These are phyloP conservation scores for Camponotus fellah DNA, from an alignment of 2,888 invertebrate species.

Conservation along the genomic window DNA sequence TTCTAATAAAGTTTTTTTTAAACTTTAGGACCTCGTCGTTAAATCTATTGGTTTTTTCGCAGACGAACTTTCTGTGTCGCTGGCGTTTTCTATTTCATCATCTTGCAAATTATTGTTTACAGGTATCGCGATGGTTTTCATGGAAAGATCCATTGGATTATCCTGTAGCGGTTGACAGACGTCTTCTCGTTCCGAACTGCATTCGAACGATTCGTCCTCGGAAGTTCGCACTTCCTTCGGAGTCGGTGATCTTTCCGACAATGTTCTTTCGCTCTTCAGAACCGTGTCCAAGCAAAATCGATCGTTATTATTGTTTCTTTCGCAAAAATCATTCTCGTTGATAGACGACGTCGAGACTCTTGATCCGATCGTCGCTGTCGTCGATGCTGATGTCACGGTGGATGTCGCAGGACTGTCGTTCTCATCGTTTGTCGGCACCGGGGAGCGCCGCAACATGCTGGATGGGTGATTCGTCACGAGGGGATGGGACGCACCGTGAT, in stretches of 20 bases:
- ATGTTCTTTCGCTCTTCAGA: constrained; percentile 90
- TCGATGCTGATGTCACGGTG: constrained; percentile 34
- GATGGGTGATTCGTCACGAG: constrained; percentile 67
- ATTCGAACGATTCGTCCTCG: constrained; percentile 82
- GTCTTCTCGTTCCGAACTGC: constrained; percentile 85
- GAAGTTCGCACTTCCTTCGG: constrained; percentile 70
- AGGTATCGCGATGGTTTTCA: constrained; percentile 87
- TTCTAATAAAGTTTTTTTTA: not conserved
- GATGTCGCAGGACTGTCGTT: constrained; percentile 50
- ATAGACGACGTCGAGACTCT: constrained; percentile 15
- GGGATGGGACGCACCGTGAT: constrained; percentile 82
- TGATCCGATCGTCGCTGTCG: constrained; percentile 55
- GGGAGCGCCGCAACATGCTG: constrained; percentile 62
- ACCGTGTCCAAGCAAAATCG: constrained; percentile 92
- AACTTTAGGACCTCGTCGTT: constrained; percentile 75
- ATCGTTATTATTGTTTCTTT: constrained; percentile 75
- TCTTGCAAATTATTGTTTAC: constrained; percentile 85
- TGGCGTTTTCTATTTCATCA: constrained; percentile 78
- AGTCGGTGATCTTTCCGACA: constrained; percentile 76
- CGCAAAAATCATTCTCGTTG: constrained; percentile 64
- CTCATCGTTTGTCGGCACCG: constrained; percentile 28
- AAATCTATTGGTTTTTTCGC: constrained; percentile 86
- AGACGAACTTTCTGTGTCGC: constrained; percentile 86
- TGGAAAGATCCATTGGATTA: constrained; percentile 93
- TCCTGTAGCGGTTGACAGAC: constrained; percentile 88